These are phyloP conservation scores for Cheiracanthium punctorium DNA, from an alignment of 2,888 invertebrate genomes.

Conservation along the genomic window DNA sequence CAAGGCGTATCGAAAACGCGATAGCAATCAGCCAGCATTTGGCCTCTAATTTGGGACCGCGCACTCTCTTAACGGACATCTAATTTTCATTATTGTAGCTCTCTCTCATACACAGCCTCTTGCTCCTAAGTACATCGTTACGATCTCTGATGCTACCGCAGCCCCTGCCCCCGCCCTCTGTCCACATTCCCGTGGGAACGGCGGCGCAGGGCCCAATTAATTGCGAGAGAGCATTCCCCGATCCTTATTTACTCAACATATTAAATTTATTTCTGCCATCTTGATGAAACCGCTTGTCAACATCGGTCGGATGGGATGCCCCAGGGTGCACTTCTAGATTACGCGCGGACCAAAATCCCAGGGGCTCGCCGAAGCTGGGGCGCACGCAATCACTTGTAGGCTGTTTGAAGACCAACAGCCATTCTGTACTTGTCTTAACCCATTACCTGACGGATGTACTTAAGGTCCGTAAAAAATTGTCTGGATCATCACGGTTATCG, in stretches of 20 bases:
- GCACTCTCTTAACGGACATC: constrained; percentile 47
- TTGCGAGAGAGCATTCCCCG: constrained; percentile 48
- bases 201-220: constrained; percentile 62
- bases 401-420: too few relatives aligned
- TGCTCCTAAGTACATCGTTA: constrained; percentile 46
- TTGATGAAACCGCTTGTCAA: constrained; percentile 63
- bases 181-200: constrained; percentile 7
- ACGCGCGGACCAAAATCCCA: constrained; percentile 28
- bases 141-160: too few relatives aligned
- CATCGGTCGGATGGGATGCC: constrained; percentile 33
- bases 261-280: constrained; percentile 66
- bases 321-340: constrained; percentile 62
- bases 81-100: constrained; percentile 54
- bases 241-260: constrained; percentile 62
- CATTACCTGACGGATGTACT: too few relatives aligned
- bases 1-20: constrained; percentile 29
- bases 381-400: too few relatives aligned
- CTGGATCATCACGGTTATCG: too few relatives aligned
- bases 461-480: too few relatives aligned
- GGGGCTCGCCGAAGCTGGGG: constrained; percentile 4
- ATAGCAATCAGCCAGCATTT: constrained; percentile 57
- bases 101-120: constrained; percentile 64
- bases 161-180: constrained; percentile 12
- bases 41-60: constrained; percentile 38
- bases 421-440: too few relatives aligned